A percentile compares a stretch with the other conserved stretches of the same genome.
These are phyloP conservation scores for Cataglyphis rosenhaueri DNA, from an alignment of 2,888 invertebrate genomes.

Conservation along the genomic window DNA sequence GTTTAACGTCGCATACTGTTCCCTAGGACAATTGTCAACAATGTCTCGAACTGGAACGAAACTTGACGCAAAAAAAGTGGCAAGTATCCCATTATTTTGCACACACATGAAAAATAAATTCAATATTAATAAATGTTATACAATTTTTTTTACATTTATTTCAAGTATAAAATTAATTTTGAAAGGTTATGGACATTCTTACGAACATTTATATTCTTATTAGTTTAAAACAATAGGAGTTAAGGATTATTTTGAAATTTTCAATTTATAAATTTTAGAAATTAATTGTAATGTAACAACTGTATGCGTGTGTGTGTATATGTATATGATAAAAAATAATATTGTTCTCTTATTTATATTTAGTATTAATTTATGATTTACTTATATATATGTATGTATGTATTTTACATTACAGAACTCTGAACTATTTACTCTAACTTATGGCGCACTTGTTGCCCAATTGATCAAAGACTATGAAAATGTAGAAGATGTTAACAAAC, in stretches of 20 bases:
- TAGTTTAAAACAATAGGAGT: neutral
- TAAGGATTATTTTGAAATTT: neutral
- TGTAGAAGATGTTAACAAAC: constrained; percentile 98
- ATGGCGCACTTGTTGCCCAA: constrained; percentile 98
- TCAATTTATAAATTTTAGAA: neutral
- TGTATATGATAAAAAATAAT: neutral
- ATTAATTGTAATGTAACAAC: constrained; percentile 33
- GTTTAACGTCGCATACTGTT: neutral
- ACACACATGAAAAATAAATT: neutral
- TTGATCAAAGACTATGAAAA: constrained; percentile 98
- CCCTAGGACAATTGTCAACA: constrained; percentile 61
- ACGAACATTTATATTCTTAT: neutral
- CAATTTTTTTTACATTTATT: neutral
- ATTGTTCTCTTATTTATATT: neutral
- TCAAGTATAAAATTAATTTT: neutral
- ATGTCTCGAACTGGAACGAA: constrained; percentile 91
- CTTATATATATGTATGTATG: neutral
- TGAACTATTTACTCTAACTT: constrained; percentile 98
- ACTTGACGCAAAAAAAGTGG: constrained; percentile 92
- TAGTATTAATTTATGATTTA: neutral
- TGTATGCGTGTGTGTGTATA: no score
- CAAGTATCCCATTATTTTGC: constrained; percentile 84
- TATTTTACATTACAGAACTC: constrained; percentile 90
- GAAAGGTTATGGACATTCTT: constrained; percentile 24
- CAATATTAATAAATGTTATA: neutral